A percentile compares a stretch with the other conserved stretches of the same genome.
phyloP scores from a whole-genome alignment of 2,888 invertebrate genomes.

The Punctoribates punctum region DNA sequence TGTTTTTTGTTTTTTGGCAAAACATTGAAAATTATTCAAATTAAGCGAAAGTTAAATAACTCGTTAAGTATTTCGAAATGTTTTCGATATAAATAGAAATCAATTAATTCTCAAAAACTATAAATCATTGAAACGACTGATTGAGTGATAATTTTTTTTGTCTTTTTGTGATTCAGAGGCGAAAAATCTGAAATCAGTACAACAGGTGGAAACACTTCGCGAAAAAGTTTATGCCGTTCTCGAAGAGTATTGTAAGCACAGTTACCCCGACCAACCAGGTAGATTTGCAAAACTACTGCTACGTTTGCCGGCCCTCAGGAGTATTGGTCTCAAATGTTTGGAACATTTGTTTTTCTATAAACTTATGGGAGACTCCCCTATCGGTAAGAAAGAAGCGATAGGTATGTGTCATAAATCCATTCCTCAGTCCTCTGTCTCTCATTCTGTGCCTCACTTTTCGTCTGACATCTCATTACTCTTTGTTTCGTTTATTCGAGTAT shows the following conservation, averaged over 20 bases:
- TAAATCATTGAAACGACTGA: not conserved
- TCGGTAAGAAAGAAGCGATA: slow-evolving; percentile 53
- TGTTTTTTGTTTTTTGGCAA: not conserved
- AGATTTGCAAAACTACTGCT: slow-evolving; percentile 90
- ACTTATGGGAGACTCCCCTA: slow-evolving; percentile 77
- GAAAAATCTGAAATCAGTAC: slow-evolving; percentile 75
- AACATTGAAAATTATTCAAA: not conserved
- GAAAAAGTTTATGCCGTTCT: slow-evolving; percentile 92
- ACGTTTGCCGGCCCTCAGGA: slow-evolving; percentile 80
- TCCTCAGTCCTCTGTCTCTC: not conserved
- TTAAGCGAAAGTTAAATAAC: not conserved
- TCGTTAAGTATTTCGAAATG: not conserved
- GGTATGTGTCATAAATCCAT: slow-evolving; percentile 10
- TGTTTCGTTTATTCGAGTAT: not conserved
- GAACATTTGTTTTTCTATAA: slow-evolving; percentile 93
- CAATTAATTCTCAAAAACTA: not conserved
- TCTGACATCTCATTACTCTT: not conserved
- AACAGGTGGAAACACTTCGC: slow-evolving; percentile 77
- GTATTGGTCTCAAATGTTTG: slow-evolving; percentile 86
- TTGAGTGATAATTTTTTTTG: not conserved
- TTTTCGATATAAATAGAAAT: not conserved
- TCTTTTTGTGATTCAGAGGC: slow-evolving; percentile 63
- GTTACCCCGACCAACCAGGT: slow-evolving; percentile 85
- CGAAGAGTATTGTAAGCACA: slow-evolving; percentile 86
- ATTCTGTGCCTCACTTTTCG: not conserved